Evolutionary conservation across 1,140 invertebrate genomes (phyloP).

Genomic region (Drosophila micromelanica): DNA sequence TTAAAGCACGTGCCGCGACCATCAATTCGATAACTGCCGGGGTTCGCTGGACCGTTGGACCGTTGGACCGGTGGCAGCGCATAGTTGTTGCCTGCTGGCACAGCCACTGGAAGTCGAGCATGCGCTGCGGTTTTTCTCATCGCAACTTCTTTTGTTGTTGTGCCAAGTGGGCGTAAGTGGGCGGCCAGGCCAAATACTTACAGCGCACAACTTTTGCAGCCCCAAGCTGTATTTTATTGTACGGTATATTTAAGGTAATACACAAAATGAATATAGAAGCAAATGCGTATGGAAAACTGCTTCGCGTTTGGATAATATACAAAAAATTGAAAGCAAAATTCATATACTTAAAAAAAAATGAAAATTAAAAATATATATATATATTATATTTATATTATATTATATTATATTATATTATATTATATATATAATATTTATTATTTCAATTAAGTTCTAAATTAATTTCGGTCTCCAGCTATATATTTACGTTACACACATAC

Average conservation of each 20-base stretch:
- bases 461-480: neutral
- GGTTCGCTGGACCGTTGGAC: neutral
- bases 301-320: neutral
- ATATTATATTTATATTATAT: neutral
- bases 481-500: slow-evolving; percentile 14
- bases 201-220: slow-evolving; percentile 64
- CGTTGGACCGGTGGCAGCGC: slow-evolving; percentile 30
- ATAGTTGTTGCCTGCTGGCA: slow-evolving; percentile 46
- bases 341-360: neutral
- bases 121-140: slow-evolving; percentile 59
- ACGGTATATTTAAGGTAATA: slow-evolving; percentile 29
- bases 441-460: neutral
- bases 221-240: slow-evolving; percentile 65
- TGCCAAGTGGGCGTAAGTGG: slow-evolving; percentile 22
- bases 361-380: neutral
- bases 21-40: slow-evolving; percentile 68
- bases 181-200: slow-evolving; percentile 66
- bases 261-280: slow-evolving; percentile 20
- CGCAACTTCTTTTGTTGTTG: slow-evolving; percentile 10
- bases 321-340: neutral
- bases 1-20: slow-evolving; percentile 78
- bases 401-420: too few species aligned
- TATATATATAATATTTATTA: neutral
- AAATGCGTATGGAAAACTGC: neutral
- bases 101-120: slow-evolving; percentile 67